Conservation (phyloP, 2,113 vertebrate genomes). For the Catagonus wagneri region DNA sequence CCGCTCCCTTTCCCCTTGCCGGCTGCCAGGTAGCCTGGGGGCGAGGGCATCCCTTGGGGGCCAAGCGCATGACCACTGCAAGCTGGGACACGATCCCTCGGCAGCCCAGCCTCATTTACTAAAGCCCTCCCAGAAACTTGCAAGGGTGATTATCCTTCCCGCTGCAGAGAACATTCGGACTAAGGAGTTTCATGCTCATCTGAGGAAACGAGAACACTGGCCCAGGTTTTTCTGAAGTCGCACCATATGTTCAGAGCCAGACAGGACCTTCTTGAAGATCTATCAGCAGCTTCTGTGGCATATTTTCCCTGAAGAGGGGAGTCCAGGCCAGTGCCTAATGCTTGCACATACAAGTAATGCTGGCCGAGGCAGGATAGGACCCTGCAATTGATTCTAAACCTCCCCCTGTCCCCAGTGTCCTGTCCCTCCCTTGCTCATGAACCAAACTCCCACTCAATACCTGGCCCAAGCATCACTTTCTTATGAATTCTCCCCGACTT, state of each 20-base stretch:
- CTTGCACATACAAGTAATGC: neutral
- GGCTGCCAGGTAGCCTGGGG: neutral
- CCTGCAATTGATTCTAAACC: neutral
- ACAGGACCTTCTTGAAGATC: neutral
- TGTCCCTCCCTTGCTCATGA: neutral
- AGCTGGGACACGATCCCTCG: neutral
- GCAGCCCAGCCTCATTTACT: neutral
- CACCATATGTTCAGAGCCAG: neutral
- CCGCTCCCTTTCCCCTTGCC: neutral
- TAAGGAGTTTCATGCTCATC: neutral
- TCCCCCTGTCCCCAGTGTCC: neutral
- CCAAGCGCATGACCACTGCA: neutral
- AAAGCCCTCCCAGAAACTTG: constrained; percentile 21
- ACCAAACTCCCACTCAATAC: neutral
- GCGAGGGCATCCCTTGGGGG: neutral
- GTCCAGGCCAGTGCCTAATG: neutral
- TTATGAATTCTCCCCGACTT: neutral
- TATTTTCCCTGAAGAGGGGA: neutral
- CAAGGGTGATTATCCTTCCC: neutral
- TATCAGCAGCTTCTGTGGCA: neutral
- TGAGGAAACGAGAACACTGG: neutral
- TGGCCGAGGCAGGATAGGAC: neutral
- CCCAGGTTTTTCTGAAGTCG: neutral
- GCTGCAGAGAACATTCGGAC: neutral
- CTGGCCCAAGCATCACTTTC: neutral